Evolutionary conservation across 1,140 invertebrate genomes (phyloP).

Genomic region (Leptinotarsa defecta): DNA sequence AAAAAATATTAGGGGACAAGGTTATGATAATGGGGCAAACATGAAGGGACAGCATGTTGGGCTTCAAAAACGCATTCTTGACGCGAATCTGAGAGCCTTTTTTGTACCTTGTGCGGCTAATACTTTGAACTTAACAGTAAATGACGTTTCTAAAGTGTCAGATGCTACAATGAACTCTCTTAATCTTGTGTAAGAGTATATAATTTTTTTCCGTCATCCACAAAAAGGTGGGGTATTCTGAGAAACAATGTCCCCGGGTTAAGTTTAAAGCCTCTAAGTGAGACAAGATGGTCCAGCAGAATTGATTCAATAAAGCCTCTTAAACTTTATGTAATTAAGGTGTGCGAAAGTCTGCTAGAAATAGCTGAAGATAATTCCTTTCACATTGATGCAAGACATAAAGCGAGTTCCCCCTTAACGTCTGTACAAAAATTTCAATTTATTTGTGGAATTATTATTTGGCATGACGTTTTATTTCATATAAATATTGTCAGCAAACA

Average conservation of each 20-base stretch:
- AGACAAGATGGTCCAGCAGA: conserved; percentile 31
- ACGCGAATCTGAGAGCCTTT: conserved; percentile 37
- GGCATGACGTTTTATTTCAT: conserved; percentile 33
- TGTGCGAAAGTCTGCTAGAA: conserved; percentile 32
- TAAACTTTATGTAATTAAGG: conserved; percentile 10
- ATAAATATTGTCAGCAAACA: conserved; percentile 30
- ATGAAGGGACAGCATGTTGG: conserved; percentile 35
- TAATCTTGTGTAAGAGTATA: conserved; percentile 11
- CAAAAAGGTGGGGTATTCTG: background rate
- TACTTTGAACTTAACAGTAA: conserved; percentile 42
- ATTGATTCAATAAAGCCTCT: conserved; percentile 30
- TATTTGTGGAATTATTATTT: conserved; percentile 30
- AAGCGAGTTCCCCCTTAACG: conserved; percentile 33
- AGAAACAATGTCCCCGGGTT: conserved; percentile 12
- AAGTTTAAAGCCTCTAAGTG: conserved; percentile 30
- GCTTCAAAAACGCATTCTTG: conserved; percentile 36
- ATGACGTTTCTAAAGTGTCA: conserved; percentile 35
- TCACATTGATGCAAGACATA: conserved; percentile 36
- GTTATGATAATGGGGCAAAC: no score
- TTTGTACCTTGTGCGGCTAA: conserved; percentile 43
- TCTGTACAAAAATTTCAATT: conserved; percentile 39
- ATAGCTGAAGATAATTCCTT: conserved; percentile 26
- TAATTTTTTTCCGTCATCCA: conserved; percentile 20
- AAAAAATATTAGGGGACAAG: no score
- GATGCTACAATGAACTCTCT: background rate